phyloP scores from a whole-genome alignment of 2,888 invertebrate species.

The Syrista parreyssii region DNA sequence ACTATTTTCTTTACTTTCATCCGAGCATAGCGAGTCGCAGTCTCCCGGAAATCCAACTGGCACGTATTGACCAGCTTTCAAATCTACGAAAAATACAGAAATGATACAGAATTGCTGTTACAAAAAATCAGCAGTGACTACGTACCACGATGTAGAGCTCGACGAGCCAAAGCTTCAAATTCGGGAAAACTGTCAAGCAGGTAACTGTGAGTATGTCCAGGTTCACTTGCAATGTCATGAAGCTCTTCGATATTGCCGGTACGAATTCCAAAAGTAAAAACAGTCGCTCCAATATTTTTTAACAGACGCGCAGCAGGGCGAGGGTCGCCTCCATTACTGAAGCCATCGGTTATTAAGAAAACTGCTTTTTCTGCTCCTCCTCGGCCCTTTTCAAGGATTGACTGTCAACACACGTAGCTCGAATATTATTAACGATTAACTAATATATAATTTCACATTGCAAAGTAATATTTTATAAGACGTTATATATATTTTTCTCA shows the following conservation, averaged over 20 bases:
- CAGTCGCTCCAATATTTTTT: slow-evolving; percentile 68
- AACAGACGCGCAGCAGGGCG: slow-evolving; percentile 71
- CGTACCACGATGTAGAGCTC: slow-evolving; percentile 76
- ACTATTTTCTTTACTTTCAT: slow-evolving; percentile 22
- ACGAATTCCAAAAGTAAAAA: slow-evolving; percentile 73
- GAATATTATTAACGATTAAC: slow-evolving; percentile 8
- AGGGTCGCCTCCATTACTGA: slow-evolving; percentile 78
- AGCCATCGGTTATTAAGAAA: slow-evolving; percentile 78
- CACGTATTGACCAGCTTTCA: slow-evolving; percentile 72
- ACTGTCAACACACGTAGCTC: slow-evolving; percentile 51
- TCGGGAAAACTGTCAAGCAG: slow-evolving; percentile 76
- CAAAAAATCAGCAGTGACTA: slow-evolving; percentile 12
- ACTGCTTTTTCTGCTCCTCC: slow-evolving; percentile 70
- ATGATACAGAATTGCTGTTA: neutral
- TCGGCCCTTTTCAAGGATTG: slow-evolving; percentile 67
- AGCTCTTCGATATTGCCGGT: slow-evolving; percentile 75
- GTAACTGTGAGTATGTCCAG: slow-evolving; percentile 74
- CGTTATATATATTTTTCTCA: slow-evolving; percentile 3
- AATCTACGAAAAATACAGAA: slow-evolving; percentile 65
- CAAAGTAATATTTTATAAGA: neutral
- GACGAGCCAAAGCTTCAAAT: slow-evolving; percentile 76
- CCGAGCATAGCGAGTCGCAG: slow-evolving; percentile 70
- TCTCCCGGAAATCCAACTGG: slow-evolving; percentile 65
- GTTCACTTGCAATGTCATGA: slow-evolving; percentile 73
- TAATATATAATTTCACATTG: neutral